These are phyloP conservation scores for Dreissena polymorpha DNA, from an alignment of 1,140 invertebrate species.

Conservation along the genomic window DNA sequence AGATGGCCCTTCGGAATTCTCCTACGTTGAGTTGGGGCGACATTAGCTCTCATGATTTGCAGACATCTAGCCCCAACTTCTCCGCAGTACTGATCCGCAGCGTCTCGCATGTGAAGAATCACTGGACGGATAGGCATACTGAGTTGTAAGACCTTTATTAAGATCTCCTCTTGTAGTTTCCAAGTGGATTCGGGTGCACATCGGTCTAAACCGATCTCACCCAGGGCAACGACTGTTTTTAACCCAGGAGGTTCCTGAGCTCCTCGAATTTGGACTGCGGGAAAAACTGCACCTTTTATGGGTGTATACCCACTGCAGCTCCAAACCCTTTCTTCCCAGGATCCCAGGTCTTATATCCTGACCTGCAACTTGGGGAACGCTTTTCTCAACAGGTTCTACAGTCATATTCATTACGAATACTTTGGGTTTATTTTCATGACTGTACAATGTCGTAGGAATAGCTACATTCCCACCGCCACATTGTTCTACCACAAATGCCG, in stretches of 20 bases:
- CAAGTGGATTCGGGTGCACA: too few relatives aligned
- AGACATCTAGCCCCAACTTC: conserved; percentile 19
- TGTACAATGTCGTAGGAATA: not conserved
- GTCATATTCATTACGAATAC: not conserved
- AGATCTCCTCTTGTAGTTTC: not conserved
- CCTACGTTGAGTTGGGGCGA: not conserved
- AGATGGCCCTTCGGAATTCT: not conserved
- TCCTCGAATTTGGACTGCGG: not conserved
- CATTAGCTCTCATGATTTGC: conserved; percentile 20
- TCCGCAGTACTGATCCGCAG: not conserved
- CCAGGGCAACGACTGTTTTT: not conserved
- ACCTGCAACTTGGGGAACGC: not conserved
- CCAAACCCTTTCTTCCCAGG: conserved; percentile 9
- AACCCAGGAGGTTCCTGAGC: not conserved
- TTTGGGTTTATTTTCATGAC: not conserved
- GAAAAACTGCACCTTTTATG: conserved; percentile 6
- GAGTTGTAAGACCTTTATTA: conserved; percentile 10
- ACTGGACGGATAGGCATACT: conserved; percentile 36
- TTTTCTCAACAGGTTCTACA: not conserved
- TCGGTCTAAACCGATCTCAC: conserved; percentile 6
- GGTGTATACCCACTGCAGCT: conserved; percentile 4
- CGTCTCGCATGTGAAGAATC: conserved; percentile 5
- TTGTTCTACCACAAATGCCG: conserved; percentile 5
- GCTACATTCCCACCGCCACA: too few relatives aligned
- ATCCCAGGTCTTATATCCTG: not conserved